These are phyloP conservation scores for Microctonus hyperodae DNA, from an alignment of 2,888 invertebrate species.

Conservation along the genomic window DNA sequence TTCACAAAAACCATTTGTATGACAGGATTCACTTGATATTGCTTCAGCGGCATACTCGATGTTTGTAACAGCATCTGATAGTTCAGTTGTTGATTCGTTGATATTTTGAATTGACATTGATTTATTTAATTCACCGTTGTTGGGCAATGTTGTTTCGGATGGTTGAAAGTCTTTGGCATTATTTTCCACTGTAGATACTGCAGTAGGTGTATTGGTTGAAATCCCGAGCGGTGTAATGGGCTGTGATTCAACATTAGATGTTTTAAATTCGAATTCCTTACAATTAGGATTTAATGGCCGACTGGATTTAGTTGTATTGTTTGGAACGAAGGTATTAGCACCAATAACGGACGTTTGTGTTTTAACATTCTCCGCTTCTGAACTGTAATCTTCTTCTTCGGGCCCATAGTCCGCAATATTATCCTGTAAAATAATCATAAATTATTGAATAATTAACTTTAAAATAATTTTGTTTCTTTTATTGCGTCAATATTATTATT, in stretches of 20 bases:
- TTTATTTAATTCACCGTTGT: neutral
- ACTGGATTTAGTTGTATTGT: constrained; percentile 39
- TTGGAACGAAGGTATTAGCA: constrained; percentile 27
- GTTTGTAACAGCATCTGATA: constrained; percentile 26
- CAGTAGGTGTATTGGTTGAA: constrained; percentile 4
- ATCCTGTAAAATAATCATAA: constrained; percentile 39
- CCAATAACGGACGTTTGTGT: constrained; percentile 20
- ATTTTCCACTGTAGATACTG: constrained; percentile 21
- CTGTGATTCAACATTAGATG: constrained; percentile 20
- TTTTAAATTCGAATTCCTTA: constrained; percentile 54
- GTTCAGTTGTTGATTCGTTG: constrained; percentile 18
- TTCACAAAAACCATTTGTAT: constrained; percentile 34
- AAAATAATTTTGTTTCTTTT: neutral
- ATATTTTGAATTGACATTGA: constrained; percentile 1
- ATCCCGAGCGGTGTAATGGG: constrained; percentile 18
- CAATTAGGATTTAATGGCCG: constrained; percentile 59
- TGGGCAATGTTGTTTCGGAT: constrained; percentile 4
- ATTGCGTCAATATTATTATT: neutral
- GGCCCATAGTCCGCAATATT: constrained; percentile 47
- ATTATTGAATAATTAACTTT: neutral
- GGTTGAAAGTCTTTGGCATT: constrained; percentile 8
- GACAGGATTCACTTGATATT: constrained; percentile 36
- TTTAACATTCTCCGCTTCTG: constrained; percentile 51
- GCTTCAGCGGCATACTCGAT: constrained; percentile 41
- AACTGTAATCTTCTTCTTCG: constrained; percentile 57